These are phyloP conservation scores for Metalampra italica DNA, from an alignment of 2,888 invertebrate species.

Conservation along the genomic window DNA sequence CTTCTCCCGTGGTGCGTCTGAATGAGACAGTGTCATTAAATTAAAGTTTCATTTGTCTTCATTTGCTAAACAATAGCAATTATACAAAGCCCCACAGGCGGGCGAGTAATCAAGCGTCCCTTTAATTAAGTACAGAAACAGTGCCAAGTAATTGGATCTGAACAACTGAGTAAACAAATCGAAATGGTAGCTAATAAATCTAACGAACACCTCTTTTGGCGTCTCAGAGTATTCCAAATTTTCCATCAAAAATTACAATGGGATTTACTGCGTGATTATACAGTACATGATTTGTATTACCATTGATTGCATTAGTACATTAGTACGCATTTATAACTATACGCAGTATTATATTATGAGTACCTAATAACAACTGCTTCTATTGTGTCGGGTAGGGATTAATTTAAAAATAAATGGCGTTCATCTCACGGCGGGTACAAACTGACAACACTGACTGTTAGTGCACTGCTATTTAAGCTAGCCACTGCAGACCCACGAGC, in stretches of 20 bases:
- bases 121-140: conserved; percentile 79
- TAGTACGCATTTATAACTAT: no score
- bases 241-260: conserved; percentile 42
- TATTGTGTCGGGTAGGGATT: no score
- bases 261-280: background rate
- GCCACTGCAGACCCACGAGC: no score
- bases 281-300: no score
- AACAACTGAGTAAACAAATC: conserved; percentile 79
- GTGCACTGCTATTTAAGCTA: no score
- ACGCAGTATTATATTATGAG: no score
- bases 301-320: no score
- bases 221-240: conserved; percentile 44
- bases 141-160: conserved; percentile 79
- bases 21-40: conserved; percentile 77
- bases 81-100: conserved; percentile 77
- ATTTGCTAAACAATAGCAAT: conserved; percentile 79
- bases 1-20: conserved; percentile 61
- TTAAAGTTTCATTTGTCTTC: conserved; percentile 79
- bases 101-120: conserved; percentile 78
- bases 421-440: no score
- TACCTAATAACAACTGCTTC: no score
- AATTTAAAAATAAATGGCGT: no score
- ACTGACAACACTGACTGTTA: no score
- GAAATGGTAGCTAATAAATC: conserved; percentile 77
- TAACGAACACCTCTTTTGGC: conserved; percentile 73